These are phyloP conservation scores for Schizothorax lantsangensis DNA, from an alignment of 2,797 vertebrate species.

Conservation along the genomic window DNA sequence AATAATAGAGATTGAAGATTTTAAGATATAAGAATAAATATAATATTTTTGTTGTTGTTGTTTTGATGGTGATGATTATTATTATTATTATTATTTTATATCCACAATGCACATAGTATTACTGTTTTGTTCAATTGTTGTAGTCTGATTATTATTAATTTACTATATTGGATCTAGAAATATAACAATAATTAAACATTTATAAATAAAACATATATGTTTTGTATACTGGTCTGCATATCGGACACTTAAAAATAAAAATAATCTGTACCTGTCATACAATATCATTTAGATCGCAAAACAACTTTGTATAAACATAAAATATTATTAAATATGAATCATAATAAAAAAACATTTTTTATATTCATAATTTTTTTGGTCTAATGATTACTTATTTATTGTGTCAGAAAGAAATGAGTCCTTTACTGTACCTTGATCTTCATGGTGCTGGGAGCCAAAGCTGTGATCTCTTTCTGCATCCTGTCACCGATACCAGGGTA, in stretches of 20 bases:
- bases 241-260: neutral
- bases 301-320: neutral
- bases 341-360: neutral
- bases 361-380: neutral
- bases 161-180: neutral
- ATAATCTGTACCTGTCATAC: neutral
- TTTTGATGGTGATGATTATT: neutral
- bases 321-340: neutral
- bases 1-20: neutral
- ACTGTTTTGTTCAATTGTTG: neutral
- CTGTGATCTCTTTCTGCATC: slow-evolving; percentile 91
- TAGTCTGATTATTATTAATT: neutral
- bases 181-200: neutral
- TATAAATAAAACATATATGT: too few relatives aligned
- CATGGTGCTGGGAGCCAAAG: slow-evolving; percentile 89
- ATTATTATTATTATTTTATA: neutral
- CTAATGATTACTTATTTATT: neutral
- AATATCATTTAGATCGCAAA: neutral
- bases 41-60: neutral
- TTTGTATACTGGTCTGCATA: too few relatives aligned
- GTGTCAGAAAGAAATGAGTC: neutral
- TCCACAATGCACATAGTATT: neutral
- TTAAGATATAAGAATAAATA: neutral
- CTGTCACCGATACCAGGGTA: slow-evolving; percentile 88
- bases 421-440: slow-evolving; percentile 83